Base-by-base conservation (phyloP, 2,113 vertebrate genomes). In the Clarias macrocephalus region DNA sequence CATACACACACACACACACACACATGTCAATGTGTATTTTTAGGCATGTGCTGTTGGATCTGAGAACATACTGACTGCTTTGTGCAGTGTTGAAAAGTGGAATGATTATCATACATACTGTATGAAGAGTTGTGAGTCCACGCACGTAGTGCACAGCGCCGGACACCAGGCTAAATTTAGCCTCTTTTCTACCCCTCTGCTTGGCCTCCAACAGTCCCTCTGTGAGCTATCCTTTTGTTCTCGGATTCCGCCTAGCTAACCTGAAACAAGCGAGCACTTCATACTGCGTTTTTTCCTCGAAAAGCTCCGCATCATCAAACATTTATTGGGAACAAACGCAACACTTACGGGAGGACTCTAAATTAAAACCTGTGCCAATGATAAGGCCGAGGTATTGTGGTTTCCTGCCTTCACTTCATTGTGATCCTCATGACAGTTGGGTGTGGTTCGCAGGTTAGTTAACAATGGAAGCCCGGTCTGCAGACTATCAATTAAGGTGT, bases 111-210 rank as follows among this genome's bases (percentile, higher is more conserved):
- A 87, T 83, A 42, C 60, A 75, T 42, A 54, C 76, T 79, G 30
- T 13, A 70, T 90, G 21, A 80, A 60, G 72, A 48, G 59, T 86
- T 82, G 86, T 86, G 91, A 90, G 91, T 89, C 91, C 91, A 91
- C 87, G 85, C 91, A 88, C 21, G 83, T 90, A 89, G 89, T 79
- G 63, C 89, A 88, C 87, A 42, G 85, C 25, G 89, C 89, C 30
- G 81, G 93, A 93, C 93, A 88, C 87, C 82, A 60, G 85, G 86
- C 86, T 91, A 91, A 93, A 93, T 94, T 93, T 86, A 84, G 73
- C 80, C 42, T 66, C n/a, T 18, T 82, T 85, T 18, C 80, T 66
- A 82, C 62, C 79, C 79, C 56, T 85, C 13, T 66, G 48, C 80
- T 82, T 37, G 72, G 82, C 85, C 87, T 79, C 63, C 83, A 87